phyloP scores from a whole-genome alignment of 2,797 vertebrate species.

The Melanotaenia parkinsoni region DNA sequence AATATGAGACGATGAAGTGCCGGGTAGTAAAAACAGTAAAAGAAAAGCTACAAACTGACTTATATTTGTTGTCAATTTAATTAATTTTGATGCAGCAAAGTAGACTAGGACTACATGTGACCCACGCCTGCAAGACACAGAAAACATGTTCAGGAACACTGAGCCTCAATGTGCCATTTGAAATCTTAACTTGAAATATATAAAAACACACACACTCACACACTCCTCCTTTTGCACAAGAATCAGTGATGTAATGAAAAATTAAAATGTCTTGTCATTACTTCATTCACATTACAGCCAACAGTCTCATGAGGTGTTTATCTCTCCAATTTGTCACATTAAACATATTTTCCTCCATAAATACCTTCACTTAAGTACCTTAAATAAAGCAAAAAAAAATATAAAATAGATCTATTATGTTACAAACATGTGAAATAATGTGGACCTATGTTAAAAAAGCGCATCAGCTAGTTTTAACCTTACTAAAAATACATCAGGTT shows the following conservation, averaged over 20 bases:
- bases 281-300: constrained; percentile 46
- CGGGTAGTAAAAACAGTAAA: not conserved
- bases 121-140: constrained; percentile 19
- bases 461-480: constrained; percentile 43
- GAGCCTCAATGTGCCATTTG: constrained; percentile 14
- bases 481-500: constrained; percentile 36
- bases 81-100: constrained; percentile 41
- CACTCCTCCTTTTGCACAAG: constrained; percentile 21
- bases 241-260: constrained; percentile 41
- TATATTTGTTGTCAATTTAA: constrained; percentile 40
- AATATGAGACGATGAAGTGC: constrained; percentile 1
- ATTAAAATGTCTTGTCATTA: constrained; percentile 14
- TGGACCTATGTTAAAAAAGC: constrained; percentile 63
- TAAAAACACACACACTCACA: constrained; percentile 24
- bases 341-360: constrained; percentile 41
- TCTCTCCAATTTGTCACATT: constrained; percentile 33
- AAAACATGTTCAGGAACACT: constrained; percentile 29
- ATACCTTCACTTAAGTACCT: constrained; percentile 61
- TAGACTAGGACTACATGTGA: constrained; percentile 20
- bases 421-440: constrained; percentile 48
- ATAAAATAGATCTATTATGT: constrained; percentile 32
- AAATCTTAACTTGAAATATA: constrained; percentile 51
- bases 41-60: constrained; percentile 23
- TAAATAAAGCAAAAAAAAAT: constrained; percentile 16
- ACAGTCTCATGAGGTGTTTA: constrained; percentile 26